These are phyloP conservation scores for Dorcus hopei DNA, from an alignment of 2,888 invertebrate genomes.

Conservation along the genomic window DNA sequence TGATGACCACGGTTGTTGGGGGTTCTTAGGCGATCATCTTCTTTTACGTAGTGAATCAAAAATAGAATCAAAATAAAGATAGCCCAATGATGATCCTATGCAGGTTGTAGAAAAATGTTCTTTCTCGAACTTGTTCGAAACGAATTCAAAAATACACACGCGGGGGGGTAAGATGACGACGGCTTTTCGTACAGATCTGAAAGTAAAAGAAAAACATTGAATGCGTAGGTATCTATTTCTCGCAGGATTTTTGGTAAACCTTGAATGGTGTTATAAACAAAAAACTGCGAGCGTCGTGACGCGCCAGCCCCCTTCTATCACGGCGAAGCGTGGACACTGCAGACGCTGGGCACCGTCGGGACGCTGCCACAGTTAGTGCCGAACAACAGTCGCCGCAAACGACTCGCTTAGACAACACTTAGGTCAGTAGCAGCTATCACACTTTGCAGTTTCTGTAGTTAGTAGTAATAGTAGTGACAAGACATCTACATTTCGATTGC, in stretches of 20 bases:
- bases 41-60: no score
- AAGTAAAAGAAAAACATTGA: no score
- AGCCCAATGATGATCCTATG: no score
- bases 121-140: no score
- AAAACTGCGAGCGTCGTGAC: slow-evolving; percentile 29
- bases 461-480: neutral
- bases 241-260: slow-evolving; percentile 15
- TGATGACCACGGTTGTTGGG: no score
- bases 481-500: neutral
- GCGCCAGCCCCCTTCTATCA: slow-evolving; percentile 19
- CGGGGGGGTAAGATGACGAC: no score
- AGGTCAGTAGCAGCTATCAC: slow-evolving; percentile 40
- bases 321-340: slow-evolving; percentile 32
- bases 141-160: no score
- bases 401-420: slow-evolving; percentile 42
- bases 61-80: no score
- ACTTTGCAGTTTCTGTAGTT: slow-evolving; percentile 11
- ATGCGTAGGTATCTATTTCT: no score
- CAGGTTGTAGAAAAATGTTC: no score
- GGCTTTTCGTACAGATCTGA: no score
- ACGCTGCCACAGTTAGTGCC: slow-evolving; percentile 46
- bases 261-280: slow-evolving; percentile 35
- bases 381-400: slow-evolving; percentile 49
- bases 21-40: no score
- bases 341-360: slow-evolving; percentile 34